Evolutionary conservation across 2,113 vertebrate species (phyloP), one percentile per base, ranked within the genome.

Genomic region (Jaculus jaculus): DNA sequence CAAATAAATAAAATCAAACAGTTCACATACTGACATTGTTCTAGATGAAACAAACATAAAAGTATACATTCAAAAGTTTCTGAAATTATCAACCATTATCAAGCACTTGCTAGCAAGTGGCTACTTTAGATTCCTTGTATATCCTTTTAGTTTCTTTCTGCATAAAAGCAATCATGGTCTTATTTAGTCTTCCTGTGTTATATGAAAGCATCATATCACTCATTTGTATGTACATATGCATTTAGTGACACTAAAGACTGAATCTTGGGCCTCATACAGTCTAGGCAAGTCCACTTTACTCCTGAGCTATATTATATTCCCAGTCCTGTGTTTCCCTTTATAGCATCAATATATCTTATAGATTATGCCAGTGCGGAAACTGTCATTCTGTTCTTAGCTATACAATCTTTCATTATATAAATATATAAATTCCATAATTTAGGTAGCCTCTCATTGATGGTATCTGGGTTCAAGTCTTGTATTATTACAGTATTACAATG

Each of bases 21-120:
- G 42, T 39, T 74, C 68, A 74, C 47, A 91, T 47, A 80, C 6
- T 24, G 37, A 81, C 5, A 30, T 20, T 20, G 69, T 68, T 85
- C 60, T 91, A 91, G 87, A 78, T 66, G 60, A 74, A 92, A 87
- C 13, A 79, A 54, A 77, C 61, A 34, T 54, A 79, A 69, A 58
- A 69, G 21, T 54, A 90, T 20, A 84, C 7, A 65, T 28, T 28
- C 80, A 84, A 60, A 58, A 54, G 54, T 81, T 7, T 9, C 39
- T 65, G 66, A 39, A 24, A 28, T 51, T 37, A 61, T 39, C 61
- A 75, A 37, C 30, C 24, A 8, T 54, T 37, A 42, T 18, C 6
- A 68, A 47, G 3, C 39, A 87, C 13, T 28, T 51, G 26, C 69
- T 42, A 65, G 71, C 11, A 90, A 30, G 58, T 34, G 63, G 61